These are phyloP conservation scores for Gambusia yucatana DNA, from an alignment of 2,797 vertebrate genomes.

Conservation along the genomic window DNA sequence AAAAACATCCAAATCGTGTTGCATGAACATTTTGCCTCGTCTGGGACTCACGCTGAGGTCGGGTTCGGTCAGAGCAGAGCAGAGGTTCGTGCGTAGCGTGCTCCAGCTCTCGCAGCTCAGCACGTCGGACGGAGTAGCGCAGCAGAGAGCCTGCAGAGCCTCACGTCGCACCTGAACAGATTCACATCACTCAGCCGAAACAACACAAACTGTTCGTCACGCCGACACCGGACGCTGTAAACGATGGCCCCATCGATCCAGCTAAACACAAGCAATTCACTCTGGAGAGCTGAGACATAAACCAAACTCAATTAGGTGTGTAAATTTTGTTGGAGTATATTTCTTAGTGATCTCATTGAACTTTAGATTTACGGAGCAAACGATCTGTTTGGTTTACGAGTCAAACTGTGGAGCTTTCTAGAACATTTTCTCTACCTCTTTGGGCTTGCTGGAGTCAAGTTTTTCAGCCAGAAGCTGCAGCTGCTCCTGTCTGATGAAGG, in stretches of 20 bases:
- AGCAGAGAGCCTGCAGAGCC: conserved; percentile 88
- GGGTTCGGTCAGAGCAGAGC: conserved; percentile 83
- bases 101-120: conserved; percentile 92
- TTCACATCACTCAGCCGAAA: conserved; percentile 6
- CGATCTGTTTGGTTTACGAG: not conserved
- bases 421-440: conserved; percentile 82
- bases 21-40: not conserved
- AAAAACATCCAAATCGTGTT: not conserved
- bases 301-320: not conserved
- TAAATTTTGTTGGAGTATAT: not conserved
- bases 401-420: not conserved
- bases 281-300: not conserved
- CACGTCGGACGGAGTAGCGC: conserved; percentile 90
- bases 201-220: not conserved
- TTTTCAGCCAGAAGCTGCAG: conserved; percentile 89
- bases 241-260: not conserved
- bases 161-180: conserved; percentile 86
- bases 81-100: conserved; percentile 86
- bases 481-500: conserved; percentile 94
- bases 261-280: not conserved
- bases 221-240: not conserved
- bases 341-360: not conserved
- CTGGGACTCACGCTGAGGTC: conserved; percentile 86
- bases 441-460: conserved; percentile 87
- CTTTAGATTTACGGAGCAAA: conserved; percentile 1